Evolutionary conservation across 2,113 vertebrate species (phyloP).

Genomic region (Prionailurus viverrinus): DNA sequence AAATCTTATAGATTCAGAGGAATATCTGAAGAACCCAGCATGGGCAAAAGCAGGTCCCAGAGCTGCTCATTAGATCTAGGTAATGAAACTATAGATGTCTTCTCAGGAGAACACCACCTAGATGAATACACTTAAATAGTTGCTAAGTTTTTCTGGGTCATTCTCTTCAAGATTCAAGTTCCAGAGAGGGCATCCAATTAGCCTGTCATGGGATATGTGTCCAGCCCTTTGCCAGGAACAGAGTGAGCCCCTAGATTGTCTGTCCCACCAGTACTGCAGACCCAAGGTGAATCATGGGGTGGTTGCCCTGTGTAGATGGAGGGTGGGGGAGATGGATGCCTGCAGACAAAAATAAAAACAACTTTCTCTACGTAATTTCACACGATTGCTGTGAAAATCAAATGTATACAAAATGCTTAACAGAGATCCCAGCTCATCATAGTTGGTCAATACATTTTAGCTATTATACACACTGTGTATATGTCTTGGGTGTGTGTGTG

Average conservation of each 20-base stretch:
- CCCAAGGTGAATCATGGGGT: neutral
- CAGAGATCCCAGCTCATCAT: neutral
- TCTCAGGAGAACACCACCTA: neutral
- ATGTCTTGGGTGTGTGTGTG: neutral
- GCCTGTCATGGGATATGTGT: neutral
- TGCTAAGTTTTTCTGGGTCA: neutral
- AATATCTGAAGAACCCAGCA: neutral
- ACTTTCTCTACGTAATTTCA: neutral
- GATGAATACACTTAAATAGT: neutral
- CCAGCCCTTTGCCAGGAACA: slow-evolving; percentile 13
- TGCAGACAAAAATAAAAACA: neutral
- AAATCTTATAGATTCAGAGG: neutral
- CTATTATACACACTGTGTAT: neutral
- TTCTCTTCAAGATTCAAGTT: neutral
- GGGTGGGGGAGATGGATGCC: neutral
- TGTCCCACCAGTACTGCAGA: neutral
- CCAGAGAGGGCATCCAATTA: neutral
- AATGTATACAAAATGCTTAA: neutral
- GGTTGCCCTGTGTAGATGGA: neutral
- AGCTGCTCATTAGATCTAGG: neutral
- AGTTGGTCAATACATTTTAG: neutral
- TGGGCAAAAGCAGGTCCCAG: neutral
- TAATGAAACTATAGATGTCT: neutral
- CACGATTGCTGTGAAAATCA: neutral
- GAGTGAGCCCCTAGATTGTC: neutral